Conservation (phyloP, 1,140 invertebrate genomes). For the Gonatopus flavifemur region DNA sequence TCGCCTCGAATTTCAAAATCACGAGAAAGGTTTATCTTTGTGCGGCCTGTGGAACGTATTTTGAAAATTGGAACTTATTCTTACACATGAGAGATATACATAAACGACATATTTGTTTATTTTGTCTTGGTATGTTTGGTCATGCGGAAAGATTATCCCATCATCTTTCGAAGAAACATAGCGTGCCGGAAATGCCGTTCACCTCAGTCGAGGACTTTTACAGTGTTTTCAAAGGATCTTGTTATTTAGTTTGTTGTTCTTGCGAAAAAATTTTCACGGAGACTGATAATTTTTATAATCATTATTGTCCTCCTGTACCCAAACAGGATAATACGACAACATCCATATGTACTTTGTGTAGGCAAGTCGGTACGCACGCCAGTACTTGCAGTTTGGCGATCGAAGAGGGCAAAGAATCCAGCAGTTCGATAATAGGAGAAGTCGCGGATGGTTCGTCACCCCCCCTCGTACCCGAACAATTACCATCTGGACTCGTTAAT, state of each 20-base stretch:
- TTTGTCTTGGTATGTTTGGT: constrained; percentile 77
- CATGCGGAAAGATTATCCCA: constrained; percentile 74
- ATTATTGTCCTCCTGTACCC: constrained; percentile 60
- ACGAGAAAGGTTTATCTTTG: constrained; percentile 76
- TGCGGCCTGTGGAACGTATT: constrained; percentile 75
- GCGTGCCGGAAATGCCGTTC: constrained; percentile 67
- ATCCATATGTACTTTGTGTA: constrained; percentile 48
- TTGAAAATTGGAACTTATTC: constrained; percentile 82
- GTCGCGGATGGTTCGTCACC: too few relatives aligned
- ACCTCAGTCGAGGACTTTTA: constrained; percentile 66
- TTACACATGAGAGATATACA: constrained; percentile 79
- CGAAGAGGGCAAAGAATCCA: constrained; percentile 14
- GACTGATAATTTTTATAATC: constrained; percentile 71
- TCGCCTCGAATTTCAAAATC: constrained; percentile 63
- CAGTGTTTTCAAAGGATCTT: constrained; percentile 65
- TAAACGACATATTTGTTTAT: constrained; percentile 74
- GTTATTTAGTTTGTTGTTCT: constrained; percentile 75
- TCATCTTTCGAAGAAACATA: constrained; percentile 75
- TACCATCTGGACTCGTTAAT: neutral
- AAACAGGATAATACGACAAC: constrained; percentile 22
- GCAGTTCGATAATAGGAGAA: too few relatives aligned
- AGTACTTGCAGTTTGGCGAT: constrained; percentile 41
- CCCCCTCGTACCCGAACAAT: too few relatives aligned
- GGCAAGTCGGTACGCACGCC: constrained; percentile 40
- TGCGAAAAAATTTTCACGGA: constrained; percentile 75